Percentiles rank a stretch among this genome's conserved stretches.
These are phyloP conservation scores for Ecliptopera silaceata DNA, from an alignment of 2,888 invertebrate genomes.

Conservation along the genomic window DNA sequence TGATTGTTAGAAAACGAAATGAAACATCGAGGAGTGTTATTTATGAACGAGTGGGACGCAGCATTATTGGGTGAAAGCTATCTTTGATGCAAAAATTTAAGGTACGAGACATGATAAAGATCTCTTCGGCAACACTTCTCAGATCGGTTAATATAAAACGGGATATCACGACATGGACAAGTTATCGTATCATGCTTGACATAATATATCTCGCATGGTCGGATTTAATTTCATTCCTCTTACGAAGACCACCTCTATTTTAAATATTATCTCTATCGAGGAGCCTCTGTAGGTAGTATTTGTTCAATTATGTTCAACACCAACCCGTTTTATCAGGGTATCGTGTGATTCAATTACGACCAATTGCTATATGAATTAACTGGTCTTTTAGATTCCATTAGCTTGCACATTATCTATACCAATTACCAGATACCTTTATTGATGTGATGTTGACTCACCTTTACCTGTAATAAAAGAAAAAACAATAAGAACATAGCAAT, in stretches of 20 bases:
- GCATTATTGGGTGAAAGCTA: constrained; percentile 39
- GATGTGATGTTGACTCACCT: constrained; percentile 56
- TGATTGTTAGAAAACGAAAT: constrained; percentile 10
- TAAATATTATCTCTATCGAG: constrained; percentile 6
- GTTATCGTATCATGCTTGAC: constrained; percentile 36
- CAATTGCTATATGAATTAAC: constrained; percentile 29
- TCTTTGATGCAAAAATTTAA: constrained; percentile 30
- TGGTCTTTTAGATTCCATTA: constrained; percentile 11
- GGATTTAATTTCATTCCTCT: constrained; percentile 32
- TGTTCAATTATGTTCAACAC: constrained; percentile 8
- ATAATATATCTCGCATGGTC: constrained; percentile 40
- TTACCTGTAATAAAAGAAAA: constrained; percentile 68
- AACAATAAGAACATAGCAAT: constrained; percentile 33
- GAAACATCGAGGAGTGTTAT: constrained; percentile 27
- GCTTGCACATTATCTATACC: constrained; percentile 1
- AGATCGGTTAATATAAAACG: constrained; percentile 31
- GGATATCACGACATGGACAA: constrained; percentile 23
- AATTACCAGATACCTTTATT: neutral
- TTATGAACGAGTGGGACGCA: constrained; percentile 42
- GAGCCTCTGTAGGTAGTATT: constrained; percentile 9
- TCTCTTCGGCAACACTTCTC: constrained; percentile 22
- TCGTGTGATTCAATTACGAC: constrained; percentile 10
- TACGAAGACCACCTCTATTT: constrained; percentile 15
- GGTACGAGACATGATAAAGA: constrained; percentile 15
- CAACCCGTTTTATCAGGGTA: constrained; percentile 7